These are phyloP conservation scores for Xanthia togata DNA, from an alignment of 2,888 invertebrate species.

Conservation along the genomic window DNA sequence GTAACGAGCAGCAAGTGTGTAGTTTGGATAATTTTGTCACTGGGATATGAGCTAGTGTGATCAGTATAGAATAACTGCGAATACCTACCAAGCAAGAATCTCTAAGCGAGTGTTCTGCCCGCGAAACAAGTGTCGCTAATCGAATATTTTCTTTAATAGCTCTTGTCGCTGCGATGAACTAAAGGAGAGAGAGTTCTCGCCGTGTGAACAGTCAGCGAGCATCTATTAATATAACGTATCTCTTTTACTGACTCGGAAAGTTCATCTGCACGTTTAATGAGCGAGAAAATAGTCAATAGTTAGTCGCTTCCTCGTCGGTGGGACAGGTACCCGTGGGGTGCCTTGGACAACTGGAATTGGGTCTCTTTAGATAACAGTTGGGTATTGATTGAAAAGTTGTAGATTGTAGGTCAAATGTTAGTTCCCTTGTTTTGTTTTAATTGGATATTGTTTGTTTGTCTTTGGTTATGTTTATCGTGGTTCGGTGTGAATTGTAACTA, in stretches of 20 bases:
- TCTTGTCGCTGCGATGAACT: background rate
- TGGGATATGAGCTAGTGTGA: too few relatives aligned
- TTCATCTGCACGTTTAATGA: background rate
- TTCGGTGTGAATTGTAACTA: background rate
- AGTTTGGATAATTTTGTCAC: background rate
- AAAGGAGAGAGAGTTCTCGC: background rate
- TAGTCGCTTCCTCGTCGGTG: background rate
- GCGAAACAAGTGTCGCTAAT: background rate
- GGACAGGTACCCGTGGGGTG: background rate
- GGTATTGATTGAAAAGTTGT: constrained; percentile 60
- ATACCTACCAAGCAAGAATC: background rate
- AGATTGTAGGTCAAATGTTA: constrained; percentile 59
- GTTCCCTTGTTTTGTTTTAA: constrained; percentile 43
- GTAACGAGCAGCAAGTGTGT: too few relatives aligned
- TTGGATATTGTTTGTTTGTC: constrained; percentile 36
- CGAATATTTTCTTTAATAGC: background rate
- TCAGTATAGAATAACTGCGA: too few relatives aligned
- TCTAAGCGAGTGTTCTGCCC: background rate
- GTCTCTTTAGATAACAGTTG: constrained; percentile 56
- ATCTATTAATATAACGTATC: background rate
- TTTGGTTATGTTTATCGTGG: constrained; percentile 22
- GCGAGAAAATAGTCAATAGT: background rate
- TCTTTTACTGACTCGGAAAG: background rate
- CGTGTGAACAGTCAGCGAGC: background rate
- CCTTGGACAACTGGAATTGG: constrained; percentile 31